phyloP scores from a whole-genome alignment of 2,888 invertebrate species.

The Drosophila incognita region DNA sequence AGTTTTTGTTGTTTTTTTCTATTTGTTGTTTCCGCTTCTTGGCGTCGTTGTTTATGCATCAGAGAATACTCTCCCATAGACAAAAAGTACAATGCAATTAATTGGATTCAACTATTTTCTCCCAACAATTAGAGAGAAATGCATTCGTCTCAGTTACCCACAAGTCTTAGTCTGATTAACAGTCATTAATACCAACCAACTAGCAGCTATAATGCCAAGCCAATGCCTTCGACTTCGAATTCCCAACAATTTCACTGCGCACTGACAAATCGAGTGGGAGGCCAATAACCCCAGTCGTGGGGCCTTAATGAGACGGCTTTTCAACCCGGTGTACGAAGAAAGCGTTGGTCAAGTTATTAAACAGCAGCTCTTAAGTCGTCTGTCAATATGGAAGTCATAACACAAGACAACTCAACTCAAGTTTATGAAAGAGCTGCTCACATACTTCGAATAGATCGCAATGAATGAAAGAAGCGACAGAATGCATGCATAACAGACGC shows the following conservation, averaged over 20 bases:
- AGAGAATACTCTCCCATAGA: conserved; percentile 32
- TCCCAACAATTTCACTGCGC: conserved; percentile 24
- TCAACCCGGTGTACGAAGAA: conserved; percentile 48
- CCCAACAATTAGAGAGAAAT: conserved; percentile 40
- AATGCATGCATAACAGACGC: conserved; percentile 18
- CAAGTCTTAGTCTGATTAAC: conserved; percentile 65
- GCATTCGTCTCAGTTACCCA: conserved; percentile 29
- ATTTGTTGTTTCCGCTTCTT: conserved; percentile 69
- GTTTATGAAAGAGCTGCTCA: conserved; percentile 25
- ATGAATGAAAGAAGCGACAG: conserved; percentile 8
- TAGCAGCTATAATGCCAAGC: neutral
- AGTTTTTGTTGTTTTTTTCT: conserved; percentile 11
- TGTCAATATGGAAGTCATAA: conserved; percentile 57
- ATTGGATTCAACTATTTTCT: conserved; percentile 47
- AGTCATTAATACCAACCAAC: conserved; percentile 36
- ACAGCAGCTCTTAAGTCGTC: conserved; percentile 37
- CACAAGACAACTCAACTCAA: conserved; percentile 1
- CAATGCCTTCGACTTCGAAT: neutral
- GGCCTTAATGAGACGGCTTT: conserved; percentile 35
- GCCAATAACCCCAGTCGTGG: conserved; percentile 26
- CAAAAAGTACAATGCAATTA: neutral
- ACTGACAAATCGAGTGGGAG: conserved; percentile 24
- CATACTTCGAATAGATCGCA: conserved; percentile 13
- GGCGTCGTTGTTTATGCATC: conserved; percentile 62
- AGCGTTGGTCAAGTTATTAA: conserved; percentile 48